These are phyloP conservation scores for Diachasmimorpha longicaudata DNA, from an alignment of 1,140 invertebrate genomes.

Conservation along the genomic window DNA sequence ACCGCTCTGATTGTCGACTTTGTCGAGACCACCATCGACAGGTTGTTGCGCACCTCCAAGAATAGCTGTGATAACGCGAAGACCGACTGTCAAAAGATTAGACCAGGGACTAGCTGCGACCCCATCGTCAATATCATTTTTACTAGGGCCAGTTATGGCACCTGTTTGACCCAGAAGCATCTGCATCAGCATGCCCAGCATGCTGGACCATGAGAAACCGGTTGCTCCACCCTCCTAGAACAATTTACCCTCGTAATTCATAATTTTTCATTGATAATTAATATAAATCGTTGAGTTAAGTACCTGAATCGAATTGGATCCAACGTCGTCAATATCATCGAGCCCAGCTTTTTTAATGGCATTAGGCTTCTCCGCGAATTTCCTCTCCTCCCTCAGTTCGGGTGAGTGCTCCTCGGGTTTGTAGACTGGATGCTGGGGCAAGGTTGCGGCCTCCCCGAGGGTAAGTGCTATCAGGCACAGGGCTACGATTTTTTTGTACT, in stretches of 20 bases:
- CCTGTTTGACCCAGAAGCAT: constrained; percentile 75
- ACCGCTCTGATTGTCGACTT: constrained; percentile 80
- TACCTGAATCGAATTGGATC: constrained; percentile 78
- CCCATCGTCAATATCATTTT: constrained; percentile 76
- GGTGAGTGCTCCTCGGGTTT: constrained; percentile 58
- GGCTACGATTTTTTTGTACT: constrained; percentile 49
- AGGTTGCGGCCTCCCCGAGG: constrained; percentile 49
- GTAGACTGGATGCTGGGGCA: constrained; percentile 54
- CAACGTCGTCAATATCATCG: constrained; percentile 81
- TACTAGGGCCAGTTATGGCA: constrained; percentile 73
- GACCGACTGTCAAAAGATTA: constrained; percentile 79
- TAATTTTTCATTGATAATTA: too few relatives aligned
- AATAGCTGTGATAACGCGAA: constrained; percentile 83
- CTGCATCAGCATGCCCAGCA: constrained; percentile 85
- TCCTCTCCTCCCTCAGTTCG: constrained; percentile 66
- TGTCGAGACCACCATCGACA: constrained; percentile 80
- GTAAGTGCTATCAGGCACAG: constrained; percentile 54
- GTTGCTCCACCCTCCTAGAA: constrained; percentile 62
- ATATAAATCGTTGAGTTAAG: too few relatives aligned
- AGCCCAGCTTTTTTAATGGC: constrained; percentile 83
- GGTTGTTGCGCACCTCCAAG: constrained; percentile 73
- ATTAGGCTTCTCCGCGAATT: constrained; percentile 87
- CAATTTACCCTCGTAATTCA: not conserved
- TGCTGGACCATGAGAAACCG: constrained; percentile 85
- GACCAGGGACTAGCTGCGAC: constrained; percentile 80